These are phyloP conservation scores for Gyps fulvus DNA, from an alignment of 2,113 vertebrate species.

Conservation along the genomic window DNA sequence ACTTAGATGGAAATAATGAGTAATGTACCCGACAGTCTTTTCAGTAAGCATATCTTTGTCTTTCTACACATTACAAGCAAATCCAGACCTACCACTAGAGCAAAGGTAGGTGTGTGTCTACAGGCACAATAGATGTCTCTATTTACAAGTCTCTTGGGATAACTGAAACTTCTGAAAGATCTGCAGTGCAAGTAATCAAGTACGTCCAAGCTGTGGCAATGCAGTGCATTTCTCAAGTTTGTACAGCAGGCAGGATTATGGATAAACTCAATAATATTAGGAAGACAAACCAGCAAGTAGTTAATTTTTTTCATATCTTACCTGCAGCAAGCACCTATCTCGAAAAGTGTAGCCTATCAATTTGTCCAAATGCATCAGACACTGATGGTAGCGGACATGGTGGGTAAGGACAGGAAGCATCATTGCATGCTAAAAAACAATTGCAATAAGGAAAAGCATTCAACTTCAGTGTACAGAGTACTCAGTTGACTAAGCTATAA, in stretches of 20 bases:
- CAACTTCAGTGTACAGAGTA: not conserved
- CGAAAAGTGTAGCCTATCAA: constrained; percentile 94
- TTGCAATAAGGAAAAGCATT: not conserved
- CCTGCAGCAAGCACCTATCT: constrained; percentile 96
- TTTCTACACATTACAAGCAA: not conserved
- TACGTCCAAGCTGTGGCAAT: not conserved
- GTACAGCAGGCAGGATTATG: not conserved
- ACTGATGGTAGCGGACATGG: constrained; percentile 98
- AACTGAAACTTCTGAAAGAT: not conserved
- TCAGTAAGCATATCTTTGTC: not conserved
- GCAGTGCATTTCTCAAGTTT: not conserved
- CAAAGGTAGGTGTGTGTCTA: not conserved
- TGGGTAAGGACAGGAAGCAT: constrained; percentile 99
- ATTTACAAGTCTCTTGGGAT: not conserved
- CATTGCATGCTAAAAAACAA: constrained; percentile 90
- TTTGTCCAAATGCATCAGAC: constrained; percentile 95
- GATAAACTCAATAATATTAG: not conserved
- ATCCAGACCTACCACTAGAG: not conserved
- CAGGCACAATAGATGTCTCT: not conserved
- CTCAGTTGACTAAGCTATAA: not conserved
- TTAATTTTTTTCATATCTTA: constrained; percentile 45
- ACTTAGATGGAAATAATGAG: not conserved
- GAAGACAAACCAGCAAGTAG: not conserved
- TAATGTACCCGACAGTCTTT: not conserved
- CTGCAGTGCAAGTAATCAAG: not conserved